phyloP scores from a whole-genome alignment of 2,888 invertebrate species.

The Caradrina kadenii region DNA sequence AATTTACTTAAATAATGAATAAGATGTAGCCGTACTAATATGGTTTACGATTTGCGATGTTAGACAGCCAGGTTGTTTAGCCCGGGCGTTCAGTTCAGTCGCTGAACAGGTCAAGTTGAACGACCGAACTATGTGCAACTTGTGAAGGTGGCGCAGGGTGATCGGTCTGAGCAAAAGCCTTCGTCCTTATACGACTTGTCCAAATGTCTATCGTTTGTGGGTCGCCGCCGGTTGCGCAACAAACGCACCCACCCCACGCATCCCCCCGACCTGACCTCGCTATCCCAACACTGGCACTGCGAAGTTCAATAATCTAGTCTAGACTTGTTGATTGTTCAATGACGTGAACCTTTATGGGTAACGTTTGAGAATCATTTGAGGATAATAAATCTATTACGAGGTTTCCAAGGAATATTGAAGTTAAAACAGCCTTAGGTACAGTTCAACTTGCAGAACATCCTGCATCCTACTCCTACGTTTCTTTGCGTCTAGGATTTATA shows the following conservation, averaged over 20 bases:
- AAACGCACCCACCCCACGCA: conserved; percentile 66
- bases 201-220: conserved; percentile 77
- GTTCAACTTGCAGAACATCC: no score
- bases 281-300: conserved; percentile 56
- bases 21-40: neutral
- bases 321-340: conserved; percentile 79
- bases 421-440: conserved; percentile 4
- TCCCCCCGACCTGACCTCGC: conserved; percentile 66
- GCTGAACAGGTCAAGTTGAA: conserved; percentile 72
- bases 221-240: conserved; percentile 79
- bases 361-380: conserved; percentile 33
- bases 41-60: conserved; percentile 23
- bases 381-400: conserved; percentile 5
- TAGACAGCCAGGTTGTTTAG: conserved; percentile 66
- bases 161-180: conserved; percentile 79
- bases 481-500: no score
- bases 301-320: conserved; percentile 79
- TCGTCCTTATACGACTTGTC: conserved; percentile 80
- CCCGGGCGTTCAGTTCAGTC: conserved; percentile 65
- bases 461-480: no score
- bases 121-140: conserved; percentile 70
- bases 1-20: neutral
- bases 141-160: conserved; percentile 81
- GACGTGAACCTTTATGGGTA: conserved; percentile 51
- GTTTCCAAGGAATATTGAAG: conserved; percentile 6